Evolutionary conservation across 2,797 vertebrate genomes (phyloP).

Genomic region (Oreochromis grahami): DNA sequence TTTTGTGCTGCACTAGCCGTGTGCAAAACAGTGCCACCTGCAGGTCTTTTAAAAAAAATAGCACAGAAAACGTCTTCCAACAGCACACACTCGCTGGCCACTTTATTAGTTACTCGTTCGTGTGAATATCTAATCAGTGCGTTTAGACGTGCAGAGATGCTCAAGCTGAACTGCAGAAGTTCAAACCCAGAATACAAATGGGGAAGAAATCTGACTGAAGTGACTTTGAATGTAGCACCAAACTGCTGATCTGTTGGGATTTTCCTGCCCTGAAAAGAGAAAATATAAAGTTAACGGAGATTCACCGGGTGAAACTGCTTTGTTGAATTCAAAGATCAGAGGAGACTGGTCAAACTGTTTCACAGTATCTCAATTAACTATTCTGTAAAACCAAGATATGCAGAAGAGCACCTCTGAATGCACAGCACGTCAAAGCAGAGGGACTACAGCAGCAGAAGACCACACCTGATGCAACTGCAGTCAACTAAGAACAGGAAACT

Average conservation of each 20-base stretch:
- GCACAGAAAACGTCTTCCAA: background rate
- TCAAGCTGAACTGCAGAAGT: background rate
- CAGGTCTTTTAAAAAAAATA: background rate
- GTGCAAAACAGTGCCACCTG: constrained; percentile 61
- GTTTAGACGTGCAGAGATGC: background rate
- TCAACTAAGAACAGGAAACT: background rate
- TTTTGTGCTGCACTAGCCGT: background rate
- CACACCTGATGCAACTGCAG: background rate
- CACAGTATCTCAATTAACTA: background rate
- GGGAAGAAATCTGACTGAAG: background rate
- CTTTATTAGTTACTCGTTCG: background rate
- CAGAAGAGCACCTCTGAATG: background rate
- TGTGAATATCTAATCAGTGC: background rate
- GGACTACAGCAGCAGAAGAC: background rate
- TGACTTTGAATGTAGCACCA: background rate
- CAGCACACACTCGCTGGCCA: background rate
- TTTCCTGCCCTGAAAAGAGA: background rate
- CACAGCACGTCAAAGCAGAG: background rate
- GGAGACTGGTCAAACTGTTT: background rate
- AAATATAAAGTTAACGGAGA: background rate
- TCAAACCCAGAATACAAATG: background rate
- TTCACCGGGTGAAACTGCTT: background rate
- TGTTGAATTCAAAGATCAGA: background rate
- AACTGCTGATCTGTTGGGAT: background rate
- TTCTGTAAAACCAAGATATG: background rate